Percentiles rank a stretch among this genome's conserved stretches.
phyloP scores from a whole-genome alignment of 1,140 invertebrate genomes.

The Portunus trituberculatus region DNA sequence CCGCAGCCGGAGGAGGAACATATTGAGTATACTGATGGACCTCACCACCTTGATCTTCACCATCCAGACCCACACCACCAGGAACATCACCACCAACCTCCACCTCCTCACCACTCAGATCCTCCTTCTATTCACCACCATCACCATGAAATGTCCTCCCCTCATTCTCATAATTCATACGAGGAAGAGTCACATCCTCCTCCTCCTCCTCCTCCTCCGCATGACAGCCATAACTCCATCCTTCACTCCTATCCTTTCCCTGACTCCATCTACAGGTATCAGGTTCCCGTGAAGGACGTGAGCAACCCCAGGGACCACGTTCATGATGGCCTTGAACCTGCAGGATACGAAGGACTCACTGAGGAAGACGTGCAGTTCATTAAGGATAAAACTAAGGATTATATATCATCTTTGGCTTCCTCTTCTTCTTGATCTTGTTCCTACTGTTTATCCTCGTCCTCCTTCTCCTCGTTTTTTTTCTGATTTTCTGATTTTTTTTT shows the following conservation, averaged over 20 bases:
- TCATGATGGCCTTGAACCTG: not conserved
- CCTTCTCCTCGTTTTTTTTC: no score
- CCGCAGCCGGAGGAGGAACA: not conserved
- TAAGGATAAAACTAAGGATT: not conserved
- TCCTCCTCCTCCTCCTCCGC: not conserved
- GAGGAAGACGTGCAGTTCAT: not conserved
- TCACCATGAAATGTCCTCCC: not conserved
- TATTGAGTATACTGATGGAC: not conserved
- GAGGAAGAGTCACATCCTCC: no score
- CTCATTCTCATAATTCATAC: no score
- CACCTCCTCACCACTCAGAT: not conserved
- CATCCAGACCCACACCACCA: not conserved
- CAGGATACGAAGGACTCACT: not conserved
- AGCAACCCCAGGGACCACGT: not conserved
- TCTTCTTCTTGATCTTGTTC: not conserved
- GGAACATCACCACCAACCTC: not conserved
- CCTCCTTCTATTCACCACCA: no score
- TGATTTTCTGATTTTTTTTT: no score
- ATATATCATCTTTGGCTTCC: not conserved
- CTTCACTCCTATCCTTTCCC: not conserved
- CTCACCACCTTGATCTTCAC: not conserved
- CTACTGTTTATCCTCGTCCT: not conserved
- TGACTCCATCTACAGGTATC: not conserved
- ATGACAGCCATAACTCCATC: not conserved
- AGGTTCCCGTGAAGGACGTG: not conserved